phyloP scores from a whole-genome alignment of 2,888 invertebrate genomes.

The Xestia sexstrigata region DNA sequence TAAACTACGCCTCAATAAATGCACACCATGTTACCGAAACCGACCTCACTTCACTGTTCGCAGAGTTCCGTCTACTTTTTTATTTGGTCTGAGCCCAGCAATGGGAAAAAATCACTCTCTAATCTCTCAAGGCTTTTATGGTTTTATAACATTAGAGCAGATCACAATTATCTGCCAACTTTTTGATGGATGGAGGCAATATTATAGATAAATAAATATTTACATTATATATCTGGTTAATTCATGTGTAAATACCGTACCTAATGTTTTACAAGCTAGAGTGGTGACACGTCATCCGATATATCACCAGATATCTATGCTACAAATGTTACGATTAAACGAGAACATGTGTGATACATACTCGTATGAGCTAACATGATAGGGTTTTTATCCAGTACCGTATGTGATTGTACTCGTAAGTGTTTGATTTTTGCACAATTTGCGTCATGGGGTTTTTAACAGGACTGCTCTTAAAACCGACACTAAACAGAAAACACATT shows the following conservation, averaged over 20 bases:
- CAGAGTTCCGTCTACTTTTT: too few relatives aligned
- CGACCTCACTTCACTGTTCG: too few relatives aligned
- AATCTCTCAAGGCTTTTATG: constrained; percentile 1
- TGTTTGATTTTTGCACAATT: neutral
- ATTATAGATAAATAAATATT: constrained; percentile 37
- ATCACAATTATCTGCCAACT: constrained; percentile 12
- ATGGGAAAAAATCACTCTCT: neutral
- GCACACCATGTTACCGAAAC: too few relatives aligned
- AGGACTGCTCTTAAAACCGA: neutral
- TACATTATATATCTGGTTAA: constrained; percentile 35
- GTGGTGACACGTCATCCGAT: constrained; percentile 28
- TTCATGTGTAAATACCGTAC: constrained; percentile 45
- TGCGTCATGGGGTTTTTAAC: neutral
- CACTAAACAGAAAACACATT: neutral
- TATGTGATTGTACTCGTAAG: neutral
- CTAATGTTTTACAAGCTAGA: constrained; percentile 38
- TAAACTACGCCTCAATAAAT: too few relatives aligned
- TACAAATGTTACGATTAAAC: constrained; percentile 26
- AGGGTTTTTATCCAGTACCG: neutral
- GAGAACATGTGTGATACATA: constrained; percentile 48
- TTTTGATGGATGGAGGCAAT: constrained; percentile 25
- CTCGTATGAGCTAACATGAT: constrained; percentile 41
- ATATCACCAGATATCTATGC: constrained; percentile 33
- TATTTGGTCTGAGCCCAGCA: too few relatives aligned
- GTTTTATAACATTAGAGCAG: constrained; percentile 7